Evolutionary conservation across 2,113 vertebrate species (phyloP).

Genomic region (Corynorhinus townsendii): DNA sequence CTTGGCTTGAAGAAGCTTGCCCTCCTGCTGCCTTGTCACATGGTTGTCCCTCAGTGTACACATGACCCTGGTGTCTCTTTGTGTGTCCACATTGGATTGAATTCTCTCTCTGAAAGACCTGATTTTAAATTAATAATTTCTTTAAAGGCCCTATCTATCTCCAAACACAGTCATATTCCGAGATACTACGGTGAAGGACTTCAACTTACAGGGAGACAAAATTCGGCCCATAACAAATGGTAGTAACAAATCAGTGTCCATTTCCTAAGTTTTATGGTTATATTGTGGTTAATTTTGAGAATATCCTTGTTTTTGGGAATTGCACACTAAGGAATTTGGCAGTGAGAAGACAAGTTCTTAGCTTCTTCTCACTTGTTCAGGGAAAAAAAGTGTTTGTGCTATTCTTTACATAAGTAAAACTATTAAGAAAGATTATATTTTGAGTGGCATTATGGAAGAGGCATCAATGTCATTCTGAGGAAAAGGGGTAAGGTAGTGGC

Average conservation of each 20-base stretch:
- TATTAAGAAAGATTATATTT: not conserved
- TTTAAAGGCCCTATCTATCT: not conserved
- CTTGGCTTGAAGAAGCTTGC: not conserved
- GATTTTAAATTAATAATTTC: not conserved
- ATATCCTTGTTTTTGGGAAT: not conserved
- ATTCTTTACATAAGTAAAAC: not conserved
- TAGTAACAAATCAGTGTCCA: not conserved
- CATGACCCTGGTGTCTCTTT: not conserved
- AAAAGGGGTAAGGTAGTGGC: not conserved
- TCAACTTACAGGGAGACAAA: not conserved
- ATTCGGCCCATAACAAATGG: not conserved
- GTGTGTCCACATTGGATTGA: not conserved
- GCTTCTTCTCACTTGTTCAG: not conserved
- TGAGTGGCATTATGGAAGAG: not conserved
- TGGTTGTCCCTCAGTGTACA: not conserved
- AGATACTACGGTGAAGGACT: accelerated
- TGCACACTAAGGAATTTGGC: not conserved
- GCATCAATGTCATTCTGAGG: not conserved
- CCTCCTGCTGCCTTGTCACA: not conserved
- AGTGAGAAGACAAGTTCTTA: not conserved
- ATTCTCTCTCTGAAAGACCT: not conserved
- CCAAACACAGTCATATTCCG: not conserved
- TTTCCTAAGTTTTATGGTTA: not conserved
- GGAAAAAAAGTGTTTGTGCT: not conserved
- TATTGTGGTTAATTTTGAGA: not conserved